Percentiles rank a stretch among this genome's conserved stretches.
These are phyloP conservation scores for Helarctos malayanus DNA, from an alignment of 2,797 vertebrate species.

Conservation along the genomic window DNA sequence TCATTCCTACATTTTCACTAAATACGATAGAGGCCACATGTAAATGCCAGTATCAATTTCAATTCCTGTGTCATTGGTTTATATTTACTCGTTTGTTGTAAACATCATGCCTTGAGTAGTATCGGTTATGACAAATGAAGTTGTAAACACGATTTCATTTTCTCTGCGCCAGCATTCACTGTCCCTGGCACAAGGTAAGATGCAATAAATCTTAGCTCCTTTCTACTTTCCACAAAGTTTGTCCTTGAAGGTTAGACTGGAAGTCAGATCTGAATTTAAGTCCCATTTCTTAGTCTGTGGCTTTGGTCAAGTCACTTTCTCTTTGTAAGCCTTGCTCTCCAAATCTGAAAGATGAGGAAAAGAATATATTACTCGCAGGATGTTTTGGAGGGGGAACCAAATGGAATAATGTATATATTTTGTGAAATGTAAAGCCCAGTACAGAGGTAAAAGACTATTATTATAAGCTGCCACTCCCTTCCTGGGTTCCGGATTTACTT, in stretches of 20 bases:
- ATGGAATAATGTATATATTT: neutral
- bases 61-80: neutral
- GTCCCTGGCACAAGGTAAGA: neutral
- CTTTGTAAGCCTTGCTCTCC: constrained; percentile 39
- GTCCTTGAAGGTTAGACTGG: neutral
- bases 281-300: neutral
- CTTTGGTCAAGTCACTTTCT: constrained; percentile 22
- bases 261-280: constrained; percentile 1
- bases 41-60: neutral
- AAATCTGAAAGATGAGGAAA: constrained; percentile 43
- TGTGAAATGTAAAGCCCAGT: constrained; percentile 40
- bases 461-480: constrained; percentile 65
- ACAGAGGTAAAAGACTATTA: constrained; percentile 61
- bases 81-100: constrained; percentile 37
- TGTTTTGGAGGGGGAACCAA: neutral
- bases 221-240: neutral
- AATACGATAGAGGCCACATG: neutral
- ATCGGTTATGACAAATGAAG: neutral
- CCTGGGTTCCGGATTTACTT: constrained; percentile 70
- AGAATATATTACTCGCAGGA: constrained; percentile 30
- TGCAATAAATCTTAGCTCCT: neutral
- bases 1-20: constrained; percentile 41
- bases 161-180: neutral
- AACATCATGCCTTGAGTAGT: neutral
- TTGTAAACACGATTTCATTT: neutral